Conservation (phyloP, 2,113 vertebrate species). For the Nymphicus hollandicus region DNA sequence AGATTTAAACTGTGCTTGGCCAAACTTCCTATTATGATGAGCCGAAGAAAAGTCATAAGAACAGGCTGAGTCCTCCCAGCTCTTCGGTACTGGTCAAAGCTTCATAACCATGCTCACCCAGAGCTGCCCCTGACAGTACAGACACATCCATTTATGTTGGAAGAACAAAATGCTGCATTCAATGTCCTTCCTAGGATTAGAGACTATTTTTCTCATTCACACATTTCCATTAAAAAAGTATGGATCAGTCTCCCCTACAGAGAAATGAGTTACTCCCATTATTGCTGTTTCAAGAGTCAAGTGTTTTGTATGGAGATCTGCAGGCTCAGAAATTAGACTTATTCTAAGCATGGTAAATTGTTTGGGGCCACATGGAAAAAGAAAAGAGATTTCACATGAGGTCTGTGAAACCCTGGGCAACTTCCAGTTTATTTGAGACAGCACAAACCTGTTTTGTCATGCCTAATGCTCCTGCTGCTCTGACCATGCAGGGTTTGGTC, state of each 20-base stretch:
- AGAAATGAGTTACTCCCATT: background rate
- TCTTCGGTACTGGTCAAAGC: background rate
- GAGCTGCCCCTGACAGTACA: background rate
- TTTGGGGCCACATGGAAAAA: background rate
- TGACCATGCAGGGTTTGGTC: background rate
- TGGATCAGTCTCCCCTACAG: background rate
- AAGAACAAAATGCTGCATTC: background rate
- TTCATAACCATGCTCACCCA: background rate
- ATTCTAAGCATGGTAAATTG: background rate
- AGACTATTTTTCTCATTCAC: background rate
- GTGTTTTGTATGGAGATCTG: background rate
- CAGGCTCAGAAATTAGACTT: background rate
- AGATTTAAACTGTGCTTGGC: background rate
- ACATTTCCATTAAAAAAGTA: background rate
- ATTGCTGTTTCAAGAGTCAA: background rate
- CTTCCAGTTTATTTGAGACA: background rate
- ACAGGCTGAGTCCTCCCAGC: rapidly evolving
- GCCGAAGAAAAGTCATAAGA: background rate
- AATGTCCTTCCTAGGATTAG: background rate
- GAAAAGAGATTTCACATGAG: background rate
- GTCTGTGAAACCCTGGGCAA: background rate
- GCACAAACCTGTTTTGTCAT: background rate
- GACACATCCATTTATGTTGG: background rate
- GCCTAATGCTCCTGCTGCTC: background rate
- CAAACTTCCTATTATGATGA: background rate